Evolutionary conservation across 2,113 vertebrate genomes (phyloP), one percentile per base, ranked within the genome.

Genomic region (Neogobius melanostomus): DNA sequence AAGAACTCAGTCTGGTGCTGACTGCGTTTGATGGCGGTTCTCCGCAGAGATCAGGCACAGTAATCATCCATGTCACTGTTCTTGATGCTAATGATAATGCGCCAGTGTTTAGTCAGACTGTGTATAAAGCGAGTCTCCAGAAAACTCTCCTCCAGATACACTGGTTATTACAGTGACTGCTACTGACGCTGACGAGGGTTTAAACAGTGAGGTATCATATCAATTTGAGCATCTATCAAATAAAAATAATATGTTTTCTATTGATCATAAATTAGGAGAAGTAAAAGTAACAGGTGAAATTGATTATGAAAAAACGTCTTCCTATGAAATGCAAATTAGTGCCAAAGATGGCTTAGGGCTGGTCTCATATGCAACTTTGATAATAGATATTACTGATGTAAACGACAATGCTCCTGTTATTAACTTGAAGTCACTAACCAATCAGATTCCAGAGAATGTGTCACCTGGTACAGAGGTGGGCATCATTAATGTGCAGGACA

Each of bases 321-420:
- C 77, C 9, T 93, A 91, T 85, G 92, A 94, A 69, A 56, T 94
- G 21, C 81, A 80, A 51, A 73, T 94, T 6, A 64, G 93, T 54
- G 92, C 90, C 2, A 84, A 86, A 69, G 94, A 95, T 82, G 76
- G 78, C 0, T 74, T 89, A 14, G 91, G 89, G 8, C 72, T 93
- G 4, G 75, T 72, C 0, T 88, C 91, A 3, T 83, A 87, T 77
- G 82, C 90, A 1, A 92, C 88, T 64, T 85, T 93, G 3, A 17
- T 93, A 7, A 72, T 93, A 49, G 73, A 86, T 5, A 61, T 93
- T 0, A 80, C 71, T 50, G 93, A 95, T 66, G 60, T 90, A 0
- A 95, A 95, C 70, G 94, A 95, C 6, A 94, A 95, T 45, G 72
- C 75, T 0, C 94, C 94, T 1, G 71, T 90, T 1, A 77, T 94